A percentile compares a stretch with the other conserved stretches of the same genome.
Evolutionary conservation across 2,113 vertebrate species (phyloP).

Genomic region (Chauna torquata): DNA sequence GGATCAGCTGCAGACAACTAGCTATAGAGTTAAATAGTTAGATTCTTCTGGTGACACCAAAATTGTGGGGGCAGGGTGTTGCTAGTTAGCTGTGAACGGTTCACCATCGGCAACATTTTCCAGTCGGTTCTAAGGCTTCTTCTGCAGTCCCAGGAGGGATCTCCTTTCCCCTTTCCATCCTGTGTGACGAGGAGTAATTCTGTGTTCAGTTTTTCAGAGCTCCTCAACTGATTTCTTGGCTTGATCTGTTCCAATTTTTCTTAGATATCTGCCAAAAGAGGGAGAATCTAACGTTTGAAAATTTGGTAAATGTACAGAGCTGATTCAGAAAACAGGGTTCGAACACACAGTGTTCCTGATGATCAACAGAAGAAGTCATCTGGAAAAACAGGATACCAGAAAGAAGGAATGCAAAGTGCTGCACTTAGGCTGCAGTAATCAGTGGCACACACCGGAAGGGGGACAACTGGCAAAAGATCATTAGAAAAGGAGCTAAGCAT

Average conservation of each 20-base stretch:
- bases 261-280: not conserved
- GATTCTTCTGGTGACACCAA: not conserved
- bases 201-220: not conserved
- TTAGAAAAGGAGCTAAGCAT: not conserved
- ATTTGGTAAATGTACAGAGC: not conserved
- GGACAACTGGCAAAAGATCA: not conserved
- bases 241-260: not conserved
- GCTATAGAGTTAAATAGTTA: accelerated
- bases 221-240: not conserved
- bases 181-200: not conserved
- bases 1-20: not conserved
- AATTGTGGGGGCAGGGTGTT: accelerated
- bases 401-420: not conserved
- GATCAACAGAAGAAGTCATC: not conserved
- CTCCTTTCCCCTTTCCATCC: not conserved
- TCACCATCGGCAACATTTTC: not conserved
- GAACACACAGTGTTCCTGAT: not conserved
- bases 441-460: not conserved
- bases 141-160: not conserved
- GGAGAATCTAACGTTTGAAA: not conserved
- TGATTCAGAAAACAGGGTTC: not conserved
- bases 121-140: not conserved
- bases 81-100: not conserved
- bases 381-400: not conserved
- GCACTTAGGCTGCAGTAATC: not conserved